Conservation (phyloP, 2,113 vertebrate genomes). For the Psittacara wagleri region DNA sequence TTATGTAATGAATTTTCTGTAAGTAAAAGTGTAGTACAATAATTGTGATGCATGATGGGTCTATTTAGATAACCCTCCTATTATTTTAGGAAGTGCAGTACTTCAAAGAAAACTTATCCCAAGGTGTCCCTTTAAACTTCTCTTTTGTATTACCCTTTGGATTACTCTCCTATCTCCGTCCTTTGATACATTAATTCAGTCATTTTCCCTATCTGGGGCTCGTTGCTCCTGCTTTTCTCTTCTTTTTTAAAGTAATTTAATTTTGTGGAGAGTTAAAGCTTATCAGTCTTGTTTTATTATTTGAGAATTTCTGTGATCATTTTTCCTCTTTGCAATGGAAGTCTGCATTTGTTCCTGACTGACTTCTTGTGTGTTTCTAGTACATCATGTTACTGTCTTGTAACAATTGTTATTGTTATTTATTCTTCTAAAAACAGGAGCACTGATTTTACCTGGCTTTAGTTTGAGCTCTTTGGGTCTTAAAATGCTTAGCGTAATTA, state of each 20-base stretch:
- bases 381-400: background rate
- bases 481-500: background rate
- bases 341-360: background rate
- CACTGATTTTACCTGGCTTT: background rate
- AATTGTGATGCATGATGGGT: constrained; percentile 55
- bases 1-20: constrained; percentile 34
- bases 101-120: constrained; percentile 64
- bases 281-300: constrained; percentile 15
- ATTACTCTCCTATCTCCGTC: constrained; percentile 42
- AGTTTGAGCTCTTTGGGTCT: background rate
- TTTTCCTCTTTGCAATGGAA: constrained; percentile 7
- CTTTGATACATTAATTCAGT: constrained; percentile 71
- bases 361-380: background rate
- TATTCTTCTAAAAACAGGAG: background rate
- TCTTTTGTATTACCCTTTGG: constrained; percentile 57
- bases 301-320: background rate
- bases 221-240: constrained; percentile 5
- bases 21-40: constrained; percentile 32
- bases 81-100: constrained; percentile 44
- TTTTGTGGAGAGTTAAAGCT: constrained; percentile 56
- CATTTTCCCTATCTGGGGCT: constrained; percentile 36
- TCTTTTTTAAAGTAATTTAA: constrained; percentile 25
- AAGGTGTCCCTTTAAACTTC: constrained; percentile 62
- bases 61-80: constrained; percentile 47
- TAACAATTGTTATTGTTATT: background rate